These are phyloP conservation scores for Vollenhovia emeryi DNA, from an alignment of 1,140 invertebrate genomes.

Conservation along the genomic window DNA sequence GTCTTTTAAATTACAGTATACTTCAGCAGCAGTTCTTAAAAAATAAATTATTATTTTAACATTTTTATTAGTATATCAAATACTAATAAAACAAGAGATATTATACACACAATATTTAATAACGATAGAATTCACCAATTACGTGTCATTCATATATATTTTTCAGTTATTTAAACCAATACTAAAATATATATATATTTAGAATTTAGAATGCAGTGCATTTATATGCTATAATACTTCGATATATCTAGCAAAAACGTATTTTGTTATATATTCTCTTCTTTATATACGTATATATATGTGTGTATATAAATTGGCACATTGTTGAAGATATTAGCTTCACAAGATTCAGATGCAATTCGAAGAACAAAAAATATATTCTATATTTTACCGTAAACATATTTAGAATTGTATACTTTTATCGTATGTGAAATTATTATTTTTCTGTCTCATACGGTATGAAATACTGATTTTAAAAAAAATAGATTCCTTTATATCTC, in stretches of 20 bases:
- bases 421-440: not conserved
- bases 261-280: constrained; percentile 29
- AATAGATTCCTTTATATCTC: not conserved
- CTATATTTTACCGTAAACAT: not conserved
- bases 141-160: not conserved
- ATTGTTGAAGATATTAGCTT: constrained; percentile 25
- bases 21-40: not conserved
- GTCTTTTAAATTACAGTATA: not conserved
- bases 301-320: constrained; percentile 66
- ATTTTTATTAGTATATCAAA: not conserved
- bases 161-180: constrained; percentile 30
- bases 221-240: constrained; percentile 1
- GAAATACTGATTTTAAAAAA: constrained; percentile 16
- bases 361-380: not conserved
- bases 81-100: not conserved
- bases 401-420: not conserved
- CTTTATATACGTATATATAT: not conserved
- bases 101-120: not conserved
- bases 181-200: constrained; percentile 37
- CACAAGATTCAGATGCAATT: not conserved
- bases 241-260: not conserved
- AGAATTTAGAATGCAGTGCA: constrained; percentile 18
- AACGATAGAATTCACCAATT: not conserved
- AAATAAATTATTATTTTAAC: constrained; percentile 1
- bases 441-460: not conserved